These are phyloP conservation scores for Nothoprocta pentlandii DNA, from an alignment of 2,113 vertebrate genomes.

Conservation along the genomic window DNA sequence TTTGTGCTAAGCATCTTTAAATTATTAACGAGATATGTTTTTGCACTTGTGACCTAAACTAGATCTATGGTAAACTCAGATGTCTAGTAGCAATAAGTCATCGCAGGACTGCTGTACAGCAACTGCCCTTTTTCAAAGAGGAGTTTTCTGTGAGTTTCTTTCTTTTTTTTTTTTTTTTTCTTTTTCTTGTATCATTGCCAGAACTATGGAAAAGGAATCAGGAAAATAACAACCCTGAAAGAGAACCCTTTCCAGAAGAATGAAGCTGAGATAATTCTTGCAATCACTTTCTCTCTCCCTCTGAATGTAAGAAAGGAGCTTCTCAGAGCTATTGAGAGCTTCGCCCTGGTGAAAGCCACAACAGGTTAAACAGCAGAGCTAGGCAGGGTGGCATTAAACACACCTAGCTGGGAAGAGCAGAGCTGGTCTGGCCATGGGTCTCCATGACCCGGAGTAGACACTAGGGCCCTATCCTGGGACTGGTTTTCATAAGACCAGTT, in stretches of 20 bases:
- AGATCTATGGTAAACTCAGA: slow-evolving; percentile 58
- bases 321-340: background rate
- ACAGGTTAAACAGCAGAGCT: rapidly evolving
- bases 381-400: background rate
- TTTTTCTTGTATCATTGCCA: slow-evolving; percentile 22
- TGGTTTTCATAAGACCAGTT: background rate
- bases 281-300: background rate
- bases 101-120: background rate
- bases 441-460: rapidly evolving
- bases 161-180: background rate
- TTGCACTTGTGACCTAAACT: slow-evolving; percentile 70
- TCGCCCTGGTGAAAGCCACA: too few species aligned
- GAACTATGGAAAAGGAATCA: background rate
- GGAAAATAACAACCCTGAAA: slow-evolving; percentile 17
- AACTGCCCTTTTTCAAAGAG: background rate
- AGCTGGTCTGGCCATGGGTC: background rate
- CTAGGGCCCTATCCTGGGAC: rapidly evolving
- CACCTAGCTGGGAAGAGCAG: background rate
- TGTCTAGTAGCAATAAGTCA: slow-evolving; percentile 53
- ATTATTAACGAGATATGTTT: slow-evolving; percentile 77
- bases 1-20: slow-evolving; percentile 78
- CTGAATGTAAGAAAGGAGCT: background rate
- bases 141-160: background rate
- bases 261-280: background rate
- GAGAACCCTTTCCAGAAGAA: slow-evolving; percentile 20